Percentiles rank a stretch among this genome's conserved stretches.
Evolutionary conservation across 2,888 invertebrate species (phyloP).

Genomic region (Drosophila siamana): DNA sequence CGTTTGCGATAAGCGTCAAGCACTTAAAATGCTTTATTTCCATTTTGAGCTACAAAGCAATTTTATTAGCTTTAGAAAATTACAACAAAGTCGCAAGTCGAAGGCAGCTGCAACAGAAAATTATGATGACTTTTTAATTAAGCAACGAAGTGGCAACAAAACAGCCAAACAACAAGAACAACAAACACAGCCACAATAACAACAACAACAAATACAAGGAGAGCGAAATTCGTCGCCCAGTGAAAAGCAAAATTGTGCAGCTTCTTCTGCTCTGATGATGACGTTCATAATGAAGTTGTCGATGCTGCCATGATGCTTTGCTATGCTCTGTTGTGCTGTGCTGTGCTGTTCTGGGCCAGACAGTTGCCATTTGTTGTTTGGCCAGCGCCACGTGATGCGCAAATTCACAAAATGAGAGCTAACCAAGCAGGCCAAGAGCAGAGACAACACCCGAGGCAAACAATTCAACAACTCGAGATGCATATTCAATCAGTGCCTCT

Average conservation of each 20-base stretch:
- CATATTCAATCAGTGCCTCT: constrained; percentile 46
- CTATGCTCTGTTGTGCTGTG: background rate
- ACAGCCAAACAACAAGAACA: constrained; percentile 37
- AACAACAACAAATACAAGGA: constrained; percentile 1
- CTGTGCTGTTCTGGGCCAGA: constrained; percentile 37
- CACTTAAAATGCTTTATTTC: constrained; percentile 79
- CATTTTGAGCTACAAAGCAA: constrained; percentile 75
- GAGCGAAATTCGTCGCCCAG: constrained; percentile 61
- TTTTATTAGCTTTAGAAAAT: constrained; percentile 80
- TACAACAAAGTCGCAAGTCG: constrained; percentile 71
- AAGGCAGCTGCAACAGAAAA: constrained; percentile 73
- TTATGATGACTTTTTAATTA: constrained; percentile 80
- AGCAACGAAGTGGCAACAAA: constrained; percentile 65
- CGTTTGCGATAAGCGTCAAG: constrained; percentile 71
- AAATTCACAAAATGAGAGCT: constrained; percentile 68
- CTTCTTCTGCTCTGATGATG: constrained; percentile 21
- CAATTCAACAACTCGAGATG: constrained; percentile 55
- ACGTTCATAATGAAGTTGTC: constrained; percentile 31
- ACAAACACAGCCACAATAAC: constrained; percentile 15
- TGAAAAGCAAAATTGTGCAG: constrained; percentile 57
- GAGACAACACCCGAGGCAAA: constrained; percentile 62
- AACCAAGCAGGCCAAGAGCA: constrained; percentile 71
- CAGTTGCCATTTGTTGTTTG: constrained; percentile 69
- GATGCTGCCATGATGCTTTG: background rate
- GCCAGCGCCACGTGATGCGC: constrained; percentile 74